A percentile compares a stretch with the other conserved stretches of the same genome.
Evolutionary conservation across 2,888 invertebrate species (phyloP).

Genomic region (Crocallis elinguaria): DNA sequence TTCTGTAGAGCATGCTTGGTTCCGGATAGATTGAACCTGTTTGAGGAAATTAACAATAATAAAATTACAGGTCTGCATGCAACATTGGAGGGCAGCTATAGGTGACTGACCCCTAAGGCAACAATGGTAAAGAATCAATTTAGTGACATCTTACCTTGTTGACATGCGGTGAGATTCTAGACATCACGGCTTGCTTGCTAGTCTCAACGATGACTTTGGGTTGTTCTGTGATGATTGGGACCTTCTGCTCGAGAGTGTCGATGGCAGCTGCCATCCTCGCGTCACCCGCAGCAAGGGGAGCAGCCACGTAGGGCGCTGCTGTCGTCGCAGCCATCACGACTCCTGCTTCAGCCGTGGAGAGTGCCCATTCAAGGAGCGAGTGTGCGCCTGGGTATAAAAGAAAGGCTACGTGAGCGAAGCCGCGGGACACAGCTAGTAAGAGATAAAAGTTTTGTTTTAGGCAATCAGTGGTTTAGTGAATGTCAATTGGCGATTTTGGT

Average conservation of each 20-base stretch:
- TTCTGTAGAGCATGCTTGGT: slow-evolving; percentile 12
- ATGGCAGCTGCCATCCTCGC: slow-evolving; percentile 87
- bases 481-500: too few relatives aligned
- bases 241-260: slow-evolving; percentile 86
- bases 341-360: slow-evolving; percentile 87
- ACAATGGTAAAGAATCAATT: not conserved
- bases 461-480: too few relatives aligned
- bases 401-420: too few relatives aligned
- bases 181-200: slow-evolving; percentile 85
- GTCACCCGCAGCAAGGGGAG: slow-evolving; percentile 83
- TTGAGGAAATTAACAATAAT: slow-evolving; percentile 13
- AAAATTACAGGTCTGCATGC: slow-evolving; percentile 1
- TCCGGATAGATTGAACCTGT: slow-evolving; percentile 20
- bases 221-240: slow-evolving; percentile 88
- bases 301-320: slow-evolving; percentile 85
- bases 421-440: too few relatives aligned
- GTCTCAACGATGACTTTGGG: slow-evolving; percentile 85
- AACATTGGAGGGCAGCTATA: not conserved
- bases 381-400: slow-evolving; percentile 80
- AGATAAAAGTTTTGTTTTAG: too few relatives aligned
- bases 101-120: too few relatives aligned
- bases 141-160: slow-evolving; percentile 67
- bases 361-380: slow-evolving; percentile 88
- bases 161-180: slow-evolving; percentile 83
- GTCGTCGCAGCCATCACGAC: slow-evolving; percentile 86